Base-by-base conservation (phyloP, 2,797 vertebrate species). In the Synaphobranchus kaupii region DNA sequence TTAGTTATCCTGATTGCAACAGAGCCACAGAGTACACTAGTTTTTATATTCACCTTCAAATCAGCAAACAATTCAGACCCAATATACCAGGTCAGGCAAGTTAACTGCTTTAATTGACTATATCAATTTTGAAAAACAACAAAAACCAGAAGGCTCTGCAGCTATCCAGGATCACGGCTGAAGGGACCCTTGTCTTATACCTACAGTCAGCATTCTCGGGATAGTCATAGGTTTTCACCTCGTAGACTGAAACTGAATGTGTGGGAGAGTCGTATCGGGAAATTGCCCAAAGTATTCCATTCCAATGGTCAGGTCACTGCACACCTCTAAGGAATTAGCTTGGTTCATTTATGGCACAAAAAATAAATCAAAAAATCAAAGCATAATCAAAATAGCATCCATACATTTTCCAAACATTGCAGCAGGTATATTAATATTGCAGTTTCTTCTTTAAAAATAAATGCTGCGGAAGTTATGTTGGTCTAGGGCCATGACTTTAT, bases 281-380 rank as follows among this genome's bases (percentile, higher is more conserved):
- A 34, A 73, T 34, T 73, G 68, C 39, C 31, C 31, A 31, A 39
- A 13, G 68, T 73, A 39, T 73, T 73, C 88, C 81, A 31, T 92
- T 90, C 78, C 81, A 78, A 68, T 47, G 92, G 93, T 94, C 92
- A 93, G 92, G 91, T 94, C 88, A 83, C 1, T 73, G 31, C 31
- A 34, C 31, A 13, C 68, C 68, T 73, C 63, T 25, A 25, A 73
- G 68, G 10, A 31, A 34, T 17, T 73, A 13, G 31, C 4, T 39
- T 34, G 28, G 31, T 17, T 73, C 28, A 9, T 73, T 17, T 34
- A 73, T 15, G 12, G 31, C 28, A 17, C 12, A 39, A 12, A 12
- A 54, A 54, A 54, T 9, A 28, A 73, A 73, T 34, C 68, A 13
- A 13, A 39, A 73, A 12, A 73, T 73, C 15, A 28, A 34, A 34